A percentile compares a stretch with the other conserved stretches of the same genome.
These are phyloP conservation scores for Peribatodes rhomboidaria DNA, from an alignment of 2,888 invertebrate species.

Conservation along the genomic window DNA sequence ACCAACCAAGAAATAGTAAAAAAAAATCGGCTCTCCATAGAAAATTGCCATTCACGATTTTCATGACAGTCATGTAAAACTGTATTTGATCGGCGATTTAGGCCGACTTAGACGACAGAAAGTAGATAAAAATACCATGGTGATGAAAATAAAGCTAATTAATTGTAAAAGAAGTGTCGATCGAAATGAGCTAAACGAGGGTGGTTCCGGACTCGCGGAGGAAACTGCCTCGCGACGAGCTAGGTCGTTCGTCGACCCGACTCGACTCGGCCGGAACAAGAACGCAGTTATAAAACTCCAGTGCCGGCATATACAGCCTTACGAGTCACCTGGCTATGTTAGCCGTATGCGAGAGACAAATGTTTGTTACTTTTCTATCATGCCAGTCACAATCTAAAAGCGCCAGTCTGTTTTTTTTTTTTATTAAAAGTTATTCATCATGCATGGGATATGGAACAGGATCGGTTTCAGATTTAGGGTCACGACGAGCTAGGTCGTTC, in stretches of 20 bases:
- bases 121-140: too few species aligned
- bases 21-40: too few species aligned
- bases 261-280: constrained; percentile 40
- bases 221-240: constrained; percentile 67
- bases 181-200: constrained; percentile 54
- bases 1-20: too few species aligned
- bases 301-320: not conserved
- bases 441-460: constrained; percentile 20
- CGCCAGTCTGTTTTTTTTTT: too few species aligned
- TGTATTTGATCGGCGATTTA: too few species aligned
- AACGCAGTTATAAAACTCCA: constrained; percentile 21
- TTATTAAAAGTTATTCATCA: too few species aligned
- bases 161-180: constrained; percentile 8
- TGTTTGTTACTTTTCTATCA: not conserved
- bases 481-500: constrained; percentile 26
- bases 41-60: too few species aligned
- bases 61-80: too few species aligned
- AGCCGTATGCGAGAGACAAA: not conserved
- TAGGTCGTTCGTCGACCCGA: constrained; percentile 85
- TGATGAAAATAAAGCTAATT: not conserved
- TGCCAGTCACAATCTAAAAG: not conserved
- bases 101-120: too few species aligned
- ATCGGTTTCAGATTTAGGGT: constrained; percentile 18
- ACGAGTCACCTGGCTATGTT: constrained; percentile 5
- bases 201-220: constrained; percentile 54